These are phyloP conservation scores for Ammodytes dubius DNA, from an alignment of 2,113 vertebrate genomes.

Conservation along the genomic window DNA sequence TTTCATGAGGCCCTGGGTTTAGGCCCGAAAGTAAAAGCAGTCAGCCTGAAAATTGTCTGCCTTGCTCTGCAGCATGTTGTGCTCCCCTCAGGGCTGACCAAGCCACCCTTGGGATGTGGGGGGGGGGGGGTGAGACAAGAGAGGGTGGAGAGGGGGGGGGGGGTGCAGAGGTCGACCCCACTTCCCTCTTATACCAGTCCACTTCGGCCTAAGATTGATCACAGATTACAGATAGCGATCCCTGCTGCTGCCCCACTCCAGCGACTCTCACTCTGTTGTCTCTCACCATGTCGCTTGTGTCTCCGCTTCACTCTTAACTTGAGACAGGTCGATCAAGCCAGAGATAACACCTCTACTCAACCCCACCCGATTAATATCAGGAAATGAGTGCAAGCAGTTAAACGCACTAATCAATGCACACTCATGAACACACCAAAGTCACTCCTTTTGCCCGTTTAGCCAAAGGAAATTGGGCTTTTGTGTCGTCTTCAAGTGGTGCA, in stretches of 20 bases:
- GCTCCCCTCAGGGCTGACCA: slow-evolving; percentile 91
- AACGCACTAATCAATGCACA: slow-evolving; percentile 71
- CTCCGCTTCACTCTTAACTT: slow-evolving; percentile 53
- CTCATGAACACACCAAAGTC: slow-evolving; percentile 55
- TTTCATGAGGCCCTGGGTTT: slow-evolving; percentile 92
- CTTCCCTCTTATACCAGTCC: slow-evolving; percentile 86
- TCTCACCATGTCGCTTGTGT: slow-evolving; percentile 45
- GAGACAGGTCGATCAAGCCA: slow-evolving; percentile 46
- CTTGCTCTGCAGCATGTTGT: slow-evolving; percentile 95
- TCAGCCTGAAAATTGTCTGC: slow-evolving; percentile 99
- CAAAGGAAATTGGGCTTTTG: slow-evolving; percentile 9
- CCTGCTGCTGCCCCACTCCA: slow-evolving; percentile 46
- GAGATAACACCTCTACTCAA: slow-evolving; percentile 63
- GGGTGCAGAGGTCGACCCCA: slow-evolving; percentile 86
- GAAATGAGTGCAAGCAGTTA: slow-evolving; percentile 69
- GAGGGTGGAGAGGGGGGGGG: slow-evolving; percentile 60
- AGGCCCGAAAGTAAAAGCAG: slow-evolving; percentile 97
- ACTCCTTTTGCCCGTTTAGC: slow-evolving; percentile 31
- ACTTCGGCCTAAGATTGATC: slow-evolving; percentile 85
- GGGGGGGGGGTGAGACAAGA: slow-evolving; percentile 58
- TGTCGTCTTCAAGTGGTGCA: not conserved
- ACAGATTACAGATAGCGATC: slow-evolving; percentile 80
- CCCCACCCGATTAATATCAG: slow-evolving; percentile 68
- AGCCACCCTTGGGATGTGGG: slow-evolving; percentile 74
- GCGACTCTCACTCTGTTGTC: slow-evolving; percentile 44